A percentile compares a stretch with the other conserved stretches of the same genome.
phyloP scores from a whole-genome alignment of 1,140 invertebrate species.

The Hylaeus anthracinus region DNA sequence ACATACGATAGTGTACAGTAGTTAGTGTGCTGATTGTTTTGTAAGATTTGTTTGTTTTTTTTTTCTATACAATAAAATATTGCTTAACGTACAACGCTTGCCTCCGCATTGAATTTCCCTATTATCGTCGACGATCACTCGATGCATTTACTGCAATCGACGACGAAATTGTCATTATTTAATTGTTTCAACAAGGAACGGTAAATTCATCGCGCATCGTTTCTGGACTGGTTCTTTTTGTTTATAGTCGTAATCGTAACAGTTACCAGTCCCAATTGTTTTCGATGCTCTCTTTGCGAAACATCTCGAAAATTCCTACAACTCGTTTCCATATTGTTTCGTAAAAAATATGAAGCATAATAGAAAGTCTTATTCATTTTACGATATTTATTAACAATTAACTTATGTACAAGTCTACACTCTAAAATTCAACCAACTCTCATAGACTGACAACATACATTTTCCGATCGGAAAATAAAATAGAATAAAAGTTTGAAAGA shows the following conservation, averaged over 20 bases:
- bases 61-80: slow-evolving; percentile 68
- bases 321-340: neutral
- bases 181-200: no score
- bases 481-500: neutral
- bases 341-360: no score
- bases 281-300: no score
- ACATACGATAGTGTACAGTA: slow-evolving; percentile 61
- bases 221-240: no score
- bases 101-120: neutral
- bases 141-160: neutral
- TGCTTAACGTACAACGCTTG: slow-evolving; percentile 41
- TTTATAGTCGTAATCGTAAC: no score
- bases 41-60: slow-evolving; percentile 69
- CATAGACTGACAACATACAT: slow-evolving; percentile 16
- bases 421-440: slow-evolving; percentile 67
- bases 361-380: neutral
- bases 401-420: slow-evolving; percentile 68
- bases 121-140: no score
- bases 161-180: neutral
- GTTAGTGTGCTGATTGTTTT: slow-evolving; percentile 66
- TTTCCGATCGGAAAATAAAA: no score
- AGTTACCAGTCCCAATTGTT: neutral
- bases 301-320: no score
- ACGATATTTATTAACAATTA: slow-evolving; percentile 66
- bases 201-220: no score